Evolutionary conservation across 2,888 invertebrate species (phyloP).

Genomic region (Cremastinae sp.): DNA sequence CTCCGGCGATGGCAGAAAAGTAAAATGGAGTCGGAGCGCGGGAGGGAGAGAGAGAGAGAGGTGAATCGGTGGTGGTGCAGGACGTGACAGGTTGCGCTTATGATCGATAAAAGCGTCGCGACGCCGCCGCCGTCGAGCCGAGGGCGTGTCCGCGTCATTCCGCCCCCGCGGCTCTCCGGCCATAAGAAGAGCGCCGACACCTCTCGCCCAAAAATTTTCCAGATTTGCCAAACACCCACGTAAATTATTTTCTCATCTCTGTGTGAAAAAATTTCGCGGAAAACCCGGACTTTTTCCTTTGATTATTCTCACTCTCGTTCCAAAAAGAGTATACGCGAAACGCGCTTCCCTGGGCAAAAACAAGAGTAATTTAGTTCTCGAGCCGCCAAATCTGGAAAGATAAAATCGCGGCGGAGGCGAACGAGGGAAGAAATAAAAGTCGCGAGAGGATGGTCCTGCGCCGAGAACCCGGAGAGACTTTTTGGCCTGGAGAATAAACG

Average conservation of each 20-base stretch:
- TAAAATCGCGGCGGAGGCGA: background rate
- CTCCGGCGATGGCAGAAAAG: slow-evolving; percentile 11
- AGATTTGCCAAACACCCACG: background rate
- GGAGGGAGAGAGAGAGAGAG: slow-evolving; percentile 50
- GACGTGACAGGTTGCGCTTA: slow-evolving; percentile 56
- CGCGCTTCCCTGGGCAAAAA: background rate
- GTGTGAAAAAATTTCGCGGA: background rate
- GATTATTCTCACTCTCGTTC: background rate
- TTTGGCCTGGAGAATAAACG: slow-evolving; percentile 67
- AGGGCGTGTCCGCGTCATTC: slow-evolving; percentile 74
- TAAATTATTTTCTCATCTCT: too few species aligned
- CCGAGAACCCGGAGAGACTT: slow-evolving; percentile 16
- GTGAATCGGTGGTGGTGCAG: slow-evolving; percentile 31
- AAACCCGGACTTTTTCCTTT: background rate
- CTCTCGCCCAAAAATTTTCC: background rate
- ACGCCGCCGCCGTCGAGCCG: slow-evolving; percentile 67
- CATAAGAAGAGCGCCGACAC: slow-evolving; percentile 6
- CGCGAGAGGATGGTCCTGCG: background rate
- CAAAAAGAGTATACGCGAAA: background rate
- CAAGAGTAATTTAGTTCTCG: too few species aligned
- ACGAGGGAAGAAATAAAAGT: background rate
- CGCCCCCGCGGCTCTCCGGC: slow-evolving; percentile 55
- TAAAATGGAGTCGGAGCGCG: slow-evolving; percentile 36
- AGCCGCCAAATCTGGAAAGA: background rate
- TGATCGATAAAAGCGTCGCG: slow-evolving; percentile 79